A percentile compares a stretch with the other conserved stretches of the same genome.
Evolutionary conservation across 1,140 invertebrate species (phyloP).

Genomic region (Reticulitermes speratus): DNA sequence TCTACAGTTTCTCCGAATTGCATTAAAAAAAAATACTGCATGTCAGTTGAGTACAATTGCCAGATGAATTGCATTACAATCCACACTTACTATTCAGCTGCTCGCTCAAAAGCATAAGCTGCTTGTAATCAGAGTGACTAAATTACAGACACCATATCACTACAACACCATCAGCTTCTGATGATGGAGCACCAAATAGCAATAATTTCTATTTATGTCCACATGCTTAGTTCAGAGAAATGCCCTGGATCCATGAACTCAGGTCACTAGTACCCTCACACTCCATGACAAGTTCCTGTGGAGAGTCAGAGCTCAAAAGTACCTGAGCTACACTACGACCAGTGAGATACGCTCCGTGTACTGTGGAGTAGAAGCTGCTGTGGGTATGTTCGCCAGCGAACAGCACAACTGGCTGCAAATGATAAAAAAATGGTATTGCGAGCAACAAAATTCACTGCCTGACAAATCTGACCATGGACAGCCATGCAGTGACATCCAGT

Average conservation of each 20-base stretch:
- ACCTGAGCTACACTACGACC: slow-evolving; percentile 82
- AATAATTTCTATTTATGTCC: not conserved
- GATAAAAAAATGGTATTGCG: no score
- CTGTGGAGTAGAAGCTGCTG: slow-evolving; percentile 90
- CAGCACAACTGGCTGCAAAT: slow-evolving; percentile 69
- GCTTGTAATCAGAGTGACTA: not conserved
- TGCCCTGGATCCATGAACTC: slow-evolving; percentile 83
- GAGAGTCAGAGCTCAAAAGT: slow-evolving; percentile 58
- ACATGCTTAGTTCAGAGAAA: slow-evolving; percentile 57
- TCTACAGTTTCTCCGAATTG: no score
- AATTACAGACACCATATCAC: not conserved
- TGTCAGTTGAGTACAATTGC: not conserved
- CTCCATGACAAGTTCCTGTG: slow-evolving; percentile 61
- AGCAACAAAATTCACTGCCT: no score
- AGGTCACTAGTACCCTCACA: slow-evolving; percentile 70
- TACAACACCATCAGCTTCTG: not conserved
- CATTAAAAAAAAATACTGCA: not conserved
- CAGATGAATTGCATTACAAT: not conserved
- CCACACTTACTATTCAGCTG: no score
- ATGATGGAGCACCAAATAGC: not conserved
- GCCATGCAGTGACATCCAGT: no score
- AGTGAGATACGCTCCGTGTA: slow-evolving; percentile 88
- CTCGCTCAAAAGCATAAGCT: no score
- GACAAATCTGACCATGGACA: no score
- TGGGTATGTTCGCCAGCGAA: slow-evolving; percentile 96